Base-by-base conservation (phyloP, 2,113 vertebrate species). In the Alexandromys fortis region DNA sequence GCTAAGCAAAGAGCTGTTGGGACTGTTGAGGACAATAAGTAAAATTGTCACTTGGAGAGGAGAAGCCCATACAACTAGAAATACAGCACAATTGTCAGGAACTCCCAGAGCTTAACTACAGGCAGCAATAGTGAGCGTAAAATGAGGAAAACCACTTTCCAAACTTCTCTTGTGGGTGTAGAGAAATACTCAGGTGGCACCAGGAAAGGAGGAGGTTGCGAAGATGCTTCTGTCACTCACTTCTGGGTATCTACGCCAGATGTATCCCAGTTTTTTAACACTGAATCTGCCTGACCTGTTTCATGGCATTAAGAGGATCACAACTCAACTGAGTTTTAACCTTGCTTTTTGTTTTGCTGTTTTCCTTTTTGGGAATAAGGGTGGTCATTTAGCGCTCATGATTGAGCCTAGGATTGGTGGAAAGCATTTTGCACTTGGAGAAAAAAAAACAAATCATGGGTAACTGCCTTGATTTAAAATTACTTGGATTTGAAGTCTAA, bases 401-500 rank as follows among this genome's bases (percentile, higher is more conserved):
- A 75, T 0, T 38, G 52, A 81, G 3, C 2, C 28, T 58, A 3
- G 93, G 0, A 63, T 24, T 96, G 67, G 49, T 12, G 13, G 12
- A 55, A 76, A 2, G 5, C 75, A 3, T 28, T 82, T 47, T 65
- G 12, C 2, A 52, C 28, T 79, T 87, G 7, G 49, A 38, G 38
- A 11, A 86, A 78, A n/a, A n/a, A 77, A 33, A 47, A 83, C 58
- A 90, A 35, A 95, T 97, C 82, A 86, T 96, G n/a, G 68, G 73
- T 47, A 72, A 95, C n/a, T 81, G 89, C 73, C 49, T 97, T 89
- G 17, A 86, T 81, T 96, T 92, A 94, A 96, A 92, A 26, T 72
- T 63, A 16, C 30, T 30, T 88, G 9, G 19, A 93, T 88, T 95
- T 95, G 73, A 90, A 90, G 73, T 77, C 90, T n/a, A 63, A 67